Base-by-base conservation (phyloP, 2,888 invertebrate species). In the Erynnis tages region DNA sequence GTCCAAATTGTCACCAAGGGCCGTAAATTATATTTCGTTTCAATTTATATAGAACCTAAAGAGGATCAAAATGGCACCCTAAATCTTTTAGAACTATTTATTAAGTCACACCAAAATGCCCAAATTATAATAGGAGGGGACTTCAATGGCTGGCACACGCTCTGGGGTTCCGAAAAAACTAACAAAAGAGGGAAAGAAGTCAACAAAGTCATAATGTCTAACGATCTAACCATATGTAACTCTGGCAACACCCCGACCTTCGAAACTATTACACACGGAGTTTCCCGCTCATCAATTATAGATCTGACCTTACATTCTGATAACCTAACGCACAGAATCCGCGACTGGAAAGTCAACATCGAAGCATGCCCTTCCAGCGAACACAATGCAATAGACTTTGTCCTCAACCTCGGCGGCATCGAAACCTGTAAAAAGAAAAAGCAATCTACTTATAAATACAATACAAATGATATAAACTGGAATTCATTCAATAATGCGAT, bases 311-410 rank as follows among this genome's bases (percentile, higher is more conserved):
- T 27, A 3, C 27, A 2, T 27, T 8, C 2, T 0, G 27, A 2
- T 8, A 2, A 8, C 7, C n/a, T 2, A 0, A 8, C 7, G n/a
- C 4, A 7, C 8, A 8, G n/a, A n/a, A 27, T 27, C 5, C 2
- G 7, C n/a, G n/a, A 27, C n/a, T 27, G 27, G 27, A 5, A 8
- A 2, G 27, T 27, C 7, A 8, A 27, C 8, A 8, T 27, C 2
- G n/a, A 8, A 2, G 8, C 25, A 0, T 56, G 57, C 23, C 32
- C 53, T 0, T 23, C 56, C 0, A 55, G 56, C 2, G 53, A 56
- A 23, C 59, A 59, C 29, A 56, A 57, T 21, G 56, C 56, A 0
- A 34, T 59, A n/a, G 50, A 53, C 5, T 58, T 53, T 30, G 27
- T 37, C 21, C 4, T 30, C 37, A 8, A 19, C 27, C 5, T 8